Base-by-base conservation (phyloP, 2,113 vertebrate species). In the Hydropotes inermis region DNA sequence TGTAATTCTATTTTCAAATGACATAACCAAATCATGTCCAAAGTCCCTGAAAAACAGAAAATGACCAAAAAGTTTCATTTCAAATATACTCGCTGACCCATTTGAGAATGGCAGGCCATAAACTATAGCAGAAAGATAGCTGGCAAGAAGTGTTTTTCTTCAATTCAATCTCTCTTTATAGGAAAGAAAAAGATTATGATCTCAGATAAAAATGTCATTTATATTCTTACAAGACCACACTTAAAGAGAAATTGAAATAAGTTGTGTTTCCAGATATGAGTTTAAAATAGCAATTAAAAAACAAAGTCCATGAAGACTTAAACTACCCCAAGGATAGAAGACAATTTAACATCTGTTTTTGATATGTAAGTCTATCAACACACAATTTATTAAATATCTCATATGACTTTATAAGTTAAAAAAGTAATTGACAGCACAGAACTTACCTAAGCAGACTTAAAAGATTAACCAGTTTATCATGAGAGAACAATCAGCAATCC, bases 61-160 rank as follows among this genome's bases (percentile, higher is more conserved):
- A 97, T 54, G 60, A 19, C 91, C n/a, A 92, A 30, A 15, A 9
- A 5, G 12, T 84, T 78, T 78, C 52, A 96, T 83, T 92, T 97
- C 55, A 81, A 91, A 94, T 96, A 97, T 93, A 57, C 5, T 95
- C 33, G 74, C n/a, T 85, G 39, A 97, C 97, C 21, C 13, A 84
- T 85, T 91, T 86, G 92, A 98, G 55, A 93, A 89, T 87, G 55
- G 33, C 28, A 87, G 39, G 79, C 1, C 74, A 84, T 86, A 97
- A 97, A 94, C 43, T 81, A 43, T 1, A 79, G 60, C 52, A 97
- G 57, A 13, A 95, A 78, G 81, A 93, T 15, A 93, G 36, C 52
- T 84, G 54, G 60, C 70, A 97, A 98, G 91, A 83, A 47, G 95
- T 83, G 95, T 95, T 97, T 98, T 94, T 57, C 78, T 12, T 11